These are phyloP conservation scores for Xerus inauris DNA, from an alignment of 2,113 vertebrate species.

Conservation along the genomic window DNA sequence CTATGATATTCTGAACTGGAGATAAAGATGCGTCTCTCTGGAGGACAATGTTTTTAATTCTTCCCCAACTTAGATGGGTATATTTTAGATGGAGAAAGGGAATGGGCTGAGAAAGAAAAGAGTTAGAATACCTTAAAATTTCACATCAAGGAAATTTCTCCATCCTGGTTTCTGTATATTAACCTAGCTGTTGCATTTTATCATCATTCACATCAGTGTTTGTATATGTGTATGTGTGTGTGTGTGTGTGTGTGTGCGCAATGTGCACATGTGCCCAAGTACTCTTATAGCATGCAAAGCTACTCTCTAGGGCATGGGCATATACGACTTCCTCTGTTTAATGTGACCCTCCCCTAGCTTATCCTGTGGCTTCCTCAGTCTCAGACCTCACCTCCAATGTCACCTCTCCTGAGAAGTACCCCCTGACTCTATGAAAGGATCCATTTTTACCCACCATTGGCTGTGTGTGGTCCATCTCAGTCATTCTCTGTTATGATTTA, in stretches of 20 bases:
- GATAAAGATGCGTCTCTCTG: not conserved
- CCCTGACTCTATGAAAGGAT: not conserved
- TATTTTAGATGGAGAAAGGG: not conserved
- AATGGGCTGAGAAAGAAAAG: not conserved
- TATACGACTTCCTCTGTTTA: not conserved
- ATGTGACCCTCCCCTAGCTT: not conserved
- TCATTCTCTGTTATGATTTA: not conserved
- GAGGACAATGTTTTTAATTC: not conserved
- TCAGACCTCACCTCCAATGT: not conserved
- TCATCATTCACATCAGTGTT: not conserved
- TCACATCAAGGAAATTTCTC: not conserved
- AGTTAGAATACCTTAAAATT: not conserved
- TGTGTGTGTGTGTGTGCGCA: accelerated
- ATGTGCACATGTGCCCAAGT: not conserved
- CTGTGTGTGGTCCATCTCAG: not conserved
- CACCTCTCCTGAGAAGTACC: not conserved
- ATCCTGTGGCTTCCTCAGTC: not conserved
- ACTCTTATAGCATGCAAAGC: not conserved
- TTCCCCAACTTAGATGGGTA: not conserved
- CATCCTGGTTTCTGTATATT: not conserved
- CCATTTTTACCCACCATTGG: not conserved
- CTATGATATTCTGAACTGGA: not conserved
- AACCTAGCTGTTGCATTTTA: not conserved
- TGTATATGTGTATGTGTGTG: not conserved
- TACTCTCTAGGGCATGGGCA: not conserved